Conservation (phyloP, 2,888 invertebrate genomes). For the Leucophenga maculata region DNA sequence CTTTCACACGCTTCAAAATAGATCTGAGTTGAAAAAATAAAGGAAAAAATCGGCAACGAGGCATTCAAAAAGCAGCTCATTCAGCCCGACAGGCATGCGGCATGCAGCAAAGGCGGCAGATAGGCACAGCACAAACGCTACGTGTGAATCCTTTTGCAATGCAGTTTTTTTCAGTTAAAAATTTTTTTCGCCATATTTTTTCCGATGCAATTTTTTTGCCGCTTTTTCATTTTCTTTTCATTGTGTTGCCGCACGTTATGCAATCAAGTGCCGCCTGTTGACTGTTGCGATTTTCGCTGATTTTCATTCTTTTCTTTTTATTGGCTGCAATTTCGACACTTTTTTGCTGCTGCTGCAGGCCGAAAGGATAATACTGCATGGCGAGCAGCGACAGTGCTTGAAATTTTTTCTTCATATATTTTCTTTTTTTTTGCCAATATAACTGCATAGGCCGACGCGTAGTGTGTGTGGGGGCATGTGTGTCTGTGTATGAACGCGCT, state of each 20-base stretch:
- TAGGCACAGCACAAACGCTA: not conserved
- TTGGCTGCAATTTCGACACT: conserved; percentile 14
- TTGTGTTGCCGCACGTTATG: not conserved
- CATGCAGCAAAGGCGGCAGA: not conserved
- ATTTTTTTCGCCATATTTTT: not conserved
- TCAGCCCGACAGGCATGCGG: too few species aligned
- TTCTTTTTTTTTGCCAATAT: not conserved
- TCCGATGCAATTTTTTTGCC: not conserved
- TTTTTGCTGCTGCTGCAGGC: not conserved
- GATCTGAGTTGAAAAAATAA: not conserved
- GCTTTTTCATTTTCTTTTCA: not conserved
- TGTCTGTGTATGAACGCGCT: conserved; percentile 35
- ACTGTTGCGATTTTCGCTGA: conserved; percentile 4
- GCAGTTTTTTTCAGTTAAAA: conserved; percentile 2
- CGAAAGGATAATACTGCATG: not conserved
- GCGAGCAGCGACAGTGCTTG: too few species aligned
- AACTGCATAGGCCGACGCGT: not conserved
- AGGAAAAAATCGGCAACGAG: not conserved
- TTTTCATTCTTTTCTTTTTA: conserved; percentile 7
- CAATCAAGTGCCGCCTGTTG: not conserved
- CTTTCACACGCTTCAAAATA: too few species aligned
- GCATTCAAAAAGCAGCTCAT: too few species aligned
- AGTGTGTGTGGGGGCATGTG: not conserved
- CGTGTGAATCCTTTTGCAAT: conserved; percentile 12
- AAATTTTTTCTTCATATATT: conserved; percentile 13